phyloP scores from a whole-genome alignment of 2,888 invertebrate genomes.

The Ormia ochracea region DNA sequence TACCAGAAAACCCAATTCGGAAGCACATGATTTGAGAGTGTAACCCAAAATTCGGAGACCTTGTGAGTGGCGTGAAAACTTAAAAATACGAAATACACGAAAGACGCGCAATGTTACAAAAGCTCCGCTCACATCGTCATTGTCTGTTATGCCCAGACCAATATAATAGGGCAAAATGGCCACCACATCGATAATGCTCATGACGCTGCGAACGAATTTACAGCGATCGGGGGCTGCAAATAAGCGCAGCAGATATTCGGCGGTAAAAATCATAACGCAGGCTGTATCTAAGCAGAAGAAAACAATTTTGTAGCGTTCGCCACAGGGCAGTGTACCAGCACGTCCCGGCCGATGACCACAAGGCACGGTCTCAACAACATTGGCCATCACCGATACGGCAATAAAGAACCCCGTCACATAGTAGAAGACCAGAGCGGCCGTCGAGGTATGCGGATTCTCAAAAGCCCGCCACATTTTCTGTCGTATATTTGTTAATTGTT shows the following conservation, averaged over 20 bases:
- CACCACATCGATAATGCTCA: slow-evolving; percentile 99
- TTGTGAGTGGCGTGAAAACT: slow-evolving; percentile 99
- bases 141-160: slow-evolving; percentile 97
- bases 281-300: slow-evolving; percentile 99
- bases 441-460: slow-evolving; percentile 99
- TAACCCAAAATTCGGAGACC: slow-evolving; percentile 99
- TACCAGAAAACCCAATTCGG: slow-evolving; percentile 98
- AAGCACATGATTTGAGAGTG: slow-evolving; percentile 98
- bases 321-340: slow-evolving; percentile 93
- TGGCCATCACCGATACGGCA: slow-evolving; percentile 99
- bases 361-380: slow-evolving; percentile 93
- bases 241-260: slow-evolving; percentile 95
- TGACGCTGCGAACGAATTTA: slow-evolving; percentile 98
- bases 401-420: slow-evolving; percentile 99
- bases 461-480: slow-evolving; percentile 99
- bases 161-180: slow-evolving; percentile 99
- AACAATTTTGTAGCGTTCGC: slow-evolving; percentile 97
- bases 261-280: slow-evolving; percentile 99
- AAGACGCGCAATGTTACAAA: slow-evolving; percentile 99
- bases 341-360: slow-evolving; percentile 83
- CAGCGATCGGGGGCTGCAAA: slow-evolving; percentile 99
- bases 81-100: slow-evolving; percentile 99
- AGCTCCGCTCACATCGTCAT: slow-evolving; percentile 98
- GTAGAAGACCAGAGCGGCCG: slow-evolving; percentile 99
- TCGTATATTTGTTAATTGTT: slow-evolving; percentile 90